These are phyloP conservation scores for Arizona elegans DNA, from an alignment of 2,113 vertebrate species.

Conservation along the genomic window DNA sequence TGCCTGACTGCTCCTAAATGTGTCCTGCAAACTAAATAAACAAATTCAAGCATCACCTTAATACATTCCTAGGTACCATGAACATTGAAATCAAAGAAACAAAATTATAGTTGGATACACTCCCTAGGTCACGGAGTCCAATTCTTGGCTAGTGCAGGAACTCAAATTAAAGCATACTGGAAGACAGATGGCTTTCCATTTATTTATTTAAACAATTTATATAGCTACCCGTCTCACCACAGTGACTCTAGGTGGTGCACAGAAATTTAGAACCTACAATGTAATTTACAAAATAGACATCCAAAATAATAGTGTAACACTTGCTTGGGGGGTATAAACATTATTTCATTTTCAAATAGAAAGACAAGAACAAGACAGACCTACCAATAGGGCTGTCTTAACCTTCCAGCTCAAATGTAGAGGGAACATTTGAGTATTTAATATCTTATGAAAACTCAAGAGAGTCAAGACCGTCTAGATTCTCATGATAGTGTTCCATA, in stretches of 20 bases:
- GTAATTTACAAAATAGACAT: not conserved
- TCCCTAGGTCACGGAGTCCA: not conserved
- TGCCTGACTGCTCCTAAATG: conserved; percentile 6
- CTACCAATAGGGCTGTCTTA: not conserved
- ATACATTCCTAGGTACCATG: not conserved
- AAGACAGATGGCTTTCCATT: not conserved
- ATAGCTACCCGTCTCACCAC: not conserved
- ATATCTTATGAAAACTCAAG: not conserved
- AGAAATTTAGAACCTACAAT: not conserved
- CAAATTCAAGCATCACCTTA: not conserved
- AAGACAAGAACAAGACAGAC: not conserved
- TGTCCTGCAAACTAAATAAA: conserved; percentile 2
- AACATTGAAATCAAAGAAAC: not conserved
- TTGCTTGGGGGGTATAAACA: not conserved
- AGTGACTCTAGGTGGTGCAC: not conserved
- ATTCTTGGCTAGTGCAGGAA: not conserved
- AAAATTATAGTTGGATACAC: not conserved
- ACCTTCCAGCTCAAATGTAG: not conserved
- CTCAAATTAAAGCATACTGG: not conserved
- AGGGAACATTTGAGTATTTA: not conserved
- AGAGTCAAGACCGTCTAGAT: not conserved
- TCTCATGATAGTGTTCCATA: not conserved
- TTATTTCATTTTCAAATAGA: not conserved
- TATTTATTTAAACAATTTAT: not conserved
- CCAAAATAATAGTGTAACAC: not conserved